A percentile compares a stretch with the other conserved stretches of the same genome.
Conservation (phyloP, 1,140 invertebrate species). For the Vanessa tameamea region DNA sequence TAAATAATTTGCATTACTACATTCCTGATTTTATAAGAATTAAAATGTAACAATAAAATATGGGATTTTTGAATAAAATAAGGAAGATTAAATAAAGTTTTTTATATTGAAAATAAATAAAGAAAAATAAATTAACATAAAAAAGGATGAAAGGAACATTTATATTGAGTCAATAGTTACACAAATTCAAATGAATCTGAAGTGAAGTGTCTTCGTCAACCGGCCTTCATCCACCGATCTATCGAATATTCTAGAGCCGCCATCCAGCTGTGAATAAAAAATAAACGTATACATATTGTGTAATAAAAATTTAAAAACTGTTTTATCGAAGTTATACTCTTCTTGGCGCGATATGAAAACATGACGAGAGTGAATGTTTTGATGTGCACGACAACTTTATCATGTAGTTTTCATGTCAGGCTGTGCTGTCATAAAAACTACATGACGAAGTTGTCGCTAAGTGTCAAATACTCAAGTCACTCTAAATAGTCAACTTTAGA, state of each 20-base stretch:
- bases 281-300: neutral
- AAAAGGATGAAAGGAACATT: constrained; percentile 36
- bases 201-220: constrained; percentile 81
- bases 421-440: too few species aligned
- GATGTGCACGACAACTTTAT: too few species aligned
- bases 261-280: constrained; percentile 88
- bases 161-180: constrained; percentile 43
- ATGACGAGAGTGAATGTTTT: too few species aligned
- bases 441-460: too few species aligned
- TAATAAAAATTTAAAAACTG: too few species aligned
- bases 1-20: neutral
- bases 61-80: neutral
- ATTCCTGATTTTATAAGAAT: neutral
- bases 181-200: constrained; percentile 64
- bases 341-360: too few species aligned
- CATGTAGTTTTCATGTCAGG: too few species aligned
- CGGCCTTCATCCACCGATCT: constrained; percentile 96
- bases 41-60: neutral
- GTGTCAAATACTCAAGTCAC: too few species aligned
- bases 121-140: constrained; percentile 30
- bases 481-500: too few species aligned
- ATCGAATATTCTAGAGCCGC: constrained; percentile 97
- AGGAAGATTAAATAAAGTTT: neutral
- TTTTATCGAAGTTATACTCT: too few species aligned
- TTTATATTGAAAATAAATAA: constrained; percentile 8